Evolutionary conservation across 2,113 vertebrate species (phyloP), one percentile per base, ranked within the genome.

Genomic region (Urocitellus parryii): DNA sequence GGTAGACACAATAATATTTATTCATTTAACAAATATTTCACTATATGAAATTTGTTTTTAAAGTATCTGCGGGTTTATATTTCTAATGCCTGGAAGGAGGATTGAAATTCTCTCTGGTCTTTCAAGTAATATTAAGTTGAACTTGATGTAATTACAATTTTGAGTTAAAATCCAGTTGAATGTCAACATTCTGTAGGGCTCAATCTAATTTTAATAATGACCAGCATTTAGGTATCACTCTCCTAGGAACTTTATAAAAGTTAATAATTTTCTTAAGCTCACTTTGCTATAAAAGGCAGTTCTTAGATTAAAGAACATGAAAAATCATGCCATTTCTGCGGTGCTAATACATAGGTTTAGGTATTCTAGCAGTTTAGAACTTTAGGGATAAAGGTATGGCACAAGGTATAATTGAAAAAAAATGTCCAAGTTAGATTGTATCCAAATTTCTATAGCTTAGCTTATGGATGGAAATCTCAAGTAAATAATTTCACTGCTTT

Each of bases 261-360:
- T 58, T 78, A 93, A 94, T 79, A 25, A 82, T 82, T 74, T 68
- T 88, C 45, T 95, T 90, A 85, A 91, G 48, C 39, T 88, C 29
- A 82, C 17, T 32, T 74, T 56, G 48, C 25, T 85, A 63, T 73
- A 45, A 63, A 81, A 96, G 58, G 48, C 8, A 88, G 45, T 22
- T 78, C 25, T 29, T 78, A 20, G 70, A 87, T 83, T 96, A 18
- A 37, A 63, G 67, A 12, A 32, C 17, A 27, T 16, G 42, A 29
- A 77, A 83, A 92, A 22, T 8, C 34, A 32, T 34, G 27, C 2
- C 8, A 4, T 67, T 58, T 18, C 42, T 76, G 1, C 17, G 29
- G n/a, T 2, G 45, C 32, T 84, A 37, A 32, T 81, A 10, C 2
- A 27, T 16, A 25, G 45, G 8, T 24, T 67, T 58, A 89, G 48